Evolutionary conservation across 2,113 vertebrate species (phyloP).

Genomic region (Hippolais icterina): DNA sequence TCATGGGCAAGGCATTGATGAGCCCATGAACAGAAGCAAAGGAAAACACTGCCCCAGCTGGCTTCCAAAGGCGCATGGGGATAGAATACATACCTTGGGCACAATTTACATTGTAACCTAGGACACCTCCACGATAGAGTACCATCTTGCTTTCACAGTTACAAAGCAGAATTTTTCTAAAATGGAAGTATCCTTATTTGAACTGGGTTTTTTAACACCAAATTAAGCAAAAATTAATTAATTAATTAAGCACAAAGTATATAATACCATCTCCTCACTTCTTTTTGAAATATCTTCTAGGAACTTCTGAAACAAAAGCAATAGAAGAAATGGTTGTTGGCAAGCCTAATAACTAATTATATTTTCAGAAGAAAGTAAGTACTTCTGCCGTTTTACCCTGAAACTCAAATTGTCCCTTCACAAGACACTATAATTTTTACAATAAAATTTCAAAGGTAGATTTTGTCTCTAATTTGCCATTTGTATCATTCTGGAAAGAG

Average conservation of each 20-base stretch:
- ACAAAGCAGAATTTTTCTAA: background rate
- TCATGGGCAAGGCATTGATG: no score
- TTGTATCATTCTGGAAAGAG: background rate
- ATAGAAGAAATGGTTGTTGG: background rate
- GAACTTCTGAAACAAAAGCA: background rate
- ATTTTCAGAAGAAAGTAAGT: background rate
- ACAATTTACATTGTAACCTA: no score
- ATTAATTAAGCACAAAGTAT: background rate
- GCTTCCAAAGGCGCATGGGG: no score
- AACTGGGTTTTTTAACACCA: background rate
- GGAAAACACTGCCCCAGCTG: no score
- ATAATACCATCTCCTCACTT: background rate
- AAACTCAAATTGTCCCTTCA: background rate
- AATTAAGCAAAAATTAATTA: background rate
- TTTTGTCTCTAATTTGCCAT: background rate
- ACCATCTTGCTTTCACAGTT: background rate
- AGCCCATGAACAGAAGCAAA: no score
- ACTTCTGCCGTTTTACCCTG: background rate
- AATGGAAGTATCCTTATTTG: background rate
- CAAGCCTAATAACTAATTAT: background rate
- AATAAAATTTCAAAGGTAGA: background rate
- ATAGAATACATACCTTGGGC: no score
- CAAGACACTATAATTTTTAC: background rate
- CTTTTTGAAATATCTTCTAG: background rate
- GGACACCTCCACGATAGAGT: no score